Percentiles rank a stretch among this genome's conserved stretches.
These are phyloP conservation scores for Amphiura filiformis DNA, from an alignment of 35 echinoderm and acorn worm species.

Conservation along the genomic window DNA sequence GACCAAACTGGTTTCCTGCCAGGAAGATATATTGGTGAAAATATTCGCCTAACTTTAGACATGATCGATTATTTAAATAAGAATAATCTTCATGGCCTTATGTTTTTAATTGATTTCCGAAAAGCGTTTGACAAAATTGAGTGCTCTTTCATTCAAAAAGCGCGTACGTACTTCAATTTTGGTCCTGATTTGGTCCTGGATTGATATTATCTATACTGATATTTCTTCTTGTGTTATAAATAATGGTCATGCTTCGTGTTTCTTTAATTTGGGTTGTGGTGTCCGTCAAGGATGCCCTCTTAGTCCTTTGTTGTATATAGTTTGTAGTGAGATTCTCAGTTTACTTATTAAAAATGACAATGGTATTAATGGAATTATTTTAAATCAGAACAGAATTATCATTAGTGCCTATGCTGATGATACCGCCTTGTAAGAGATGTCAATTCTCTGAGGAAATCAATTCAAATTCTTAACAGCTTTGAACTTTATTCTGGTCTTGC, in stretches of 20 bases:
- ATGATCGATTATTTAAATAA: conserved; percentile 9
- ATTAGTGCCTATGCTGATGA: conserved; percentile 53
- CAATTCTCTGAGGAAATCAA: no score
- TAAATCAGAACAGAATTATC: conserved; percentile 23
- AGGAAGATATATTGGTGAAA: conserved; percentile 60
- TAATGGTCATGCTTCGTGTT: conserved; percentile 44
- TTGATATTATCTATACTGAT: conserved; percentile 36
- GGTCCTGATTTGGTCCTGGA: conserved; percentile 4
- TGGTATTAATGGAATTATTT: conserved; percentile 34
- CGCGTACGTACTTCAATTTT: conserved; percentile 35
- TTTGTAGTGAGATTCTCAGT: conserved; percentile 42
- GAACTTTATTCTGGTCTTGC: conserved; percentile 30
- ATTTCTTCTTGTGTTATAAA: conserved; percentile 56
- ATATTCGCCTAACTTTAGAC: conserved; percentile 42
- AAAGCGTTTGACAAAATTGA: conserved; percentile 55
- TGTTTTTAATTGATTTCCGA: conserved; percentile 59
- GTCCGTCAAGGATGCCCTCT: conserved; percentile 55
- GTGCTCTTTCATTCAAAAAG: conserved; percentile 32
- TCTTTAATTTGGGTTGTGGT: conserved; percentile 36
- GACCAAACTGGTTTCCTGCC: conserved; percentile 59
- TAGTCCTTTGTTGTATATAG: not conserved
- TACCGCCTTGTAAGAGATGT: no score
- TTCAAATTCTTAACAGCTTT: conserved; percentile 30
- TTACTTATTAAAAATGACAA: conserved; percentile 10
- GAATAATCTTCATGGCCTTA: conserved; percentile 24